A percentile compares a stretch with the other conserved stretches of the same genome.
These are phyloP conservation scores for Danio aesculapii DNA, from an alignment of 2,797 vertebrate species.

Conservation along the genomic window DNA sequence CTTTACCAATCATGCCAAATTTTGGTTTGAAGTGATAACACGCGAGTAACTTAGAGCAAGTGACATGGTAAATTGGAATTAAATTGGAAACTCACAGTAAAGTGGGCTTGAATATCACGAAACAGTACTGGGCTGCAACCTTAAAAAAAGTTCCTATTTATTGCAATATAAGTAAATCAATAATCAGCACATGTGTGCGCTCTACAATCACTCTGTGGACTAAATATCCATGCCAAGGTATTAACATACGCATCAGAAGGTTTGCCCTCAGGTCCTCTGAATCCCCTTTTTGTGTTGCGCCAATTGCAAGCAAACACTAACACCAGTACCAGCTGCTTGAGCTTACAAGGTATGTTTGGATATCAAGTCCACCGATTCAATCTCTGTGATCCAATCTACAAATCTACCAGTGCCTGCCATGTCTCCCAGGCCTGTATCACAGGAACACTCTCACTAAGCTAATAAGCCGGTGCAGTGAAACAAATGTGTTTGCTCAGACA, in stretches of 20 bases:
- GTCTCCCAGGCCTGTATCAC: slow-evolving; percentile 68
- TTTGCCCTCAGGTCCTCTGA: slow-evolving; percentile 9
- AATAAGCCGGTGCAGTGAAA: slow-evolving; percentile 71
- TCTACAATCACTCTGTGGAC: neutral
- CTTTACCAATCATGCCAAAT: no score
- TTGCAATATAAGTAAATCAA: neutral
- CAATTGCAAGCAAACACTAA: slow-evolving; percentile 58
- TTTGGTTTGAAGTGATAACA: no score
- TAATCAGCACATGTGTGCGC: neutral
- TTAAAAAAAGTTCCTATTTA: neutral
- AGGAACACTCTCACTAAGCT: slow-evolving; percentile 69
- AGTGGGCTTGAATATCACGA: no score
- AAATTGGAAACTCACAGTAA: no score
- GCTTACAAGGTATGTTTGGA: slow-evolving; percentile 65
- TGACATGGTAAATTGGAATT: no score
- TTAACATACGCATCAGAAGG: slow-evolving; percentile 25
- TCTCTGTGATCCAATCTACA: slow-evolving; percentile 52
- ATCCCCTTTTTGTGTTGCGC: slow-evolving; percentile 10
- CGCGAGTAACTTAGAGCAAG: no score
- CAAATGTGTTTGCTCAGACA: slow-evolving; percentile 79
- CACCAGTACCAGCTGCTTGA: slow-evolving; percentile 67
- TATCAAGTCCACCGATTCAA: slow-evolving; percentile 58
- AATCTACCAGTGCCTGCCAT: slow-evolving; percentile 58
- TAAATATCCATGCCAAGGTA: slow-evolving; percentile 10
- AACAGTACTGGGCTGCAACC: no score